These are phyloP conservation scores for Morpho deidamia DNA, from an alignment of 2,888 invertebrate species.

Conservation along the genomic window DNA sequence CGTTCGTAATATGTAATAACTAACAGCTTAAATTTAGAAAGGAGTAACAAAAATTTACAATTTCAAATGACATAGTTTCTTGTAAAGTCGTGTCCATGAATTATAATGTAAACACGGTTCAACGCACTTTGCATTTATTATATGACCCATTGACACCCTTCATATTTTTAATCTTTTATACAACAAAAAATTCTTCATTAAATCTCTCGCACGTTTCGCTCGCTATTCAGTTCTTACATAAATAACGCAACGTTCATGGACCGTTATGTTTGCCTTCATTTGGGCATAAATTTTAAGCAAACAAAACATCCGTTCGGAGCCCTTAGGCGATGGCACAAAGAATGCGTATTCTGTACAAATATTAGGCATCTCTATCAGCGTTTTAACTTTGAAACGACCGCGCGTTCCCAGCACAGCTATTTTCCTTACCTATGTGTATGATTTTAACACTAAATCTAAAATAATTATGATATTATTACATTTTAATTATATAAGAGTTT, in stretches of 20 bases:
- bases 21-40: slow-evolving; percentile 1
- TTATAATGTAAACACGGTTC: slow-evolving; percentile 15
- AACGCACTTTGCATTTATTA: slow-evolving; percentile 18
- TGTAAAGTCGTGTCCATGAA: slow-evolving; percentile 15
- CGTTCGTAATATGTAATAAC: background rate
- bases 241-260: slow-evolving; percentile 54
- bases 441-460: too few relatives aligned
- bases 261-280: slow-evolving; percentile 53
- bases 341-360: slow-evolving; percentile 28
- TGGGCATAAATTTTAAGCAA: slow-evolving; percentile 35
- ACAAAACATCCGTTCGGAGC: slow-evolving; percentile 38
- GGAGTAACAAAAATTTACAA: slow-evolving; percentile 1
- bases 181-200: slow-evolving; percentile 32
- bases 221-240: slow-evolving; percentile 53
- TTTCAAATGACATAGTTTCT: background rate
- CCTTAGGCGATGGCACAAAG: slow-evolving; percentile 28
- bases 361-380: slow-evolving; percentile 22
- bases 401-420: slow-evolving; percentile 8
- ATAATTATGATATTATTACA: too few relatives aligned
- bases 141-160: slow-evolving; percentile 38
- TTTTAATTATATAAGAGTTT: too few relatives aligned
- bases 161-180: slow-evolving; percentile 34
- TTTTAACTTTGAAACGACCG: slow-evolving; percentile 24
- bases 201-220: slow-evolving; percentile 59
- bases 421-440: too few relatives aligned